Conservation (phyloP, 2,113 vertebrate genomes). For the Campylorhamphus procurvoides region DNA sequence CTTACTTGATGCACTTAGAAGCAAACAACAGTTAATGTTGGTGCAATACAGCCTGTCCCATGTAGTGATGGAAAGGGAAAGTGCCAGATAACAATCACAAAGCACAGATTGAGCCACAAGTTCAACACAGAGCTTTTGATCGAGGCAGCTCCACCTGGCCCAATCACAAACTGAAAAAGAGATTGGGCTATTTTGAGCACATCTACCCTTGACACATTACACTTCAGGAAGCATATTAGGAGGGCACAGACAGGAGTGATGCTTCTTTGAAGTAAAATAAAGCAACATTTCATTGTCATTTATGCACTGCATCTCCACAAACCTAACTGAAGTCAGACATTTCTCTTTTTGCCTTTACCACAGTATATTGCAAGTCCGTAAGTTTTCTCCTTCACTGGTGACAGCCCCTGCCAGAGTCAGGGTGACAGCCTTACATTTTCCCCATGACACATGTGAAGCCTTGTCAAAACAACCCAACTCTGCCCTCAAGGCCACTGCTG, state of each 20-base stretch:
- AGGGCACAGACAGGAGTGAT: background rate
- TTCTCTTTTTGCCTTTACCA: background rate
- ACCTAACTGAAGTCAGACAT: background rate
- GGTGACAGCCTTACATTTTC: background rate
- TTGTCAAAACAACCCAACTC: background rate
- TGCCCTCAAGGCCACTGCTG: background rate
- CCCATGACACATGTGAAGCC: background rate
- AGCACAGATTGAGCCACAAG: background rate
- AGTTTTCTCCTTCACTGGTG: background rate
- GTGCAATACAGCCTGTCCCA: background rate
- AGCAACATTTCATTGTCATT: background rate
- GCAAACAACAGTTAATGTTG: background rate
- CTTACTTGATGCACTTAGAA: background rate
- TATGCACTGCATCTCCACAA: background rate
- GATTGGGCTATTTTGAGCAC: background rate
- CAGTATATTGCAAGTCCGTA: background rate
- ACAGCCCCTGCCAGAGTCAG: background rate
- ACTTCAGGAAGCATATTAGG: background rate
- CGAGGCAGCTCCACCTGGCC: background rate
- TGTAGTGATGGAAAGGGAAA: rapidly evolving
- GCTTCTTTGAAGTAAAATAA: background rate
- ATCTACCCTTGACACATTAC: background rate
- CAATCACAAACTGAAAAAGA: background rate
- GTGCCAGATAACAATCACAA: background rate
- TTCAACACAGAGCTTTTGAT: background rate